A percentile compares a stretch with the other conserved stretches of the same genome.
These are phyloP conservation scores for Steinernema carpocapsae DNA, from an alignment of 2,888 invertebrate species.

Conservation along the genomic window DNA sequence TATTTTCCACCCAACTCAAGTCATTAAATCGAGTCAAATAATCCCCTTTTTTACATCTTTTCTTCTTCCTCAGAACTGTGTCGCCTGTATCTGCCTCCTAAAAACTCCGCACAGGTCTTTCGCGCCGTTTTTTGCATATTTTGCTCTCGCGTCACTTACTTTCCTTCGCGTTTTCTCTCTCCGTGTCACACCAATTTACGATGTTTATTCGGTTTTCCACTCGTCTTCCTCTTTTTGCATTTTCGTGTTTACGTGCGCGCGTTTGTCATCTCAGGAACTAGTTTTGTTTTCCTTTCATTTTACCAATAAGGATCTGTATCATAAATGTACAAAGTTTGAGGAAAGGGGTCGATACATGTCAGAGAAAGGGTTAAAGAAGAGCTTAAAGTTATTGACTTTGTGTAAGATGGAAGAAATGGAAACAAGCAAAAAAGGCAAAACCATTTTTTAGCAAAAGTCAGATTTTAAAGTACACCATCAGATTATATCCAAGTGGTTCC, in stretches of 20 bases:
- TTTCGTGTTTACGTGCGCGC: slow-evolving; percentile 14
- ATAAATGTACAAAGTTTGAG: slow-evolving; percentile 23
- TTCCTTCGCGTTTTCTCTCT: neutral
- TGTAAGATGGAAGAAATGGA: too few relatives aligned
- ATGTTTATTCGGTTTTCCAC: neutral
- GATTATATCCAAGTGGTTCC: too few relatives aligned
- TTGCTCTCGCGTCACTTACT: slow-evolving; percentile 7
- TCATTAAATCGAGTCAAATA: slow-evolving; percentile 7
- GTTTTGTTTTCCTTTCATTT: neutral
- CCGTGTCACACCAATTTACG: neutral
- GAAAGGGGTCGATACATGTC: too few relatives aligned
- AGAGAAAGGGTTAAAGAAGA: too few relatives aligned
- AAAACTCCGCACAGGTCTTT: slow-evolving; percentile 8
- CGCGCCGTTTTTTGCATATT: slow-evolving; percentile 6
- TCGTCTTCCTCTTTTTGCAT: neutral
- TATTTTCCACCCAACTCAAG: too few relatives aligned
- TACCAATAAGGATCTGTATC: neutral
- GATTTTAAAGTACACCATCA: too few relatives aligned
- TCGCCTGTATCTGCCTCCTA: slow-evolving; percentile 1
- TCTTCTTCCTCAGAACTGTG: neutral
- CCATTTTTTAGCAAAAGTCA: too few relatives aligned
- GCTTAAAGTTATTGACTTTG: too few relatives aligned
- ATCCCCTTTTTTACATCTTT: neutral
- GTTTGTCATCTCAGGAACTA: slow-evolving; percentile 22
- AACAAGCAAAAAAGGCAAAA: too few relatives aligned